These are phyloP conservation scores for Drosophila ustulata DNA, from an alignment of 2,888 invertebrate genomes.

Conservation along the genomic window DNA sequence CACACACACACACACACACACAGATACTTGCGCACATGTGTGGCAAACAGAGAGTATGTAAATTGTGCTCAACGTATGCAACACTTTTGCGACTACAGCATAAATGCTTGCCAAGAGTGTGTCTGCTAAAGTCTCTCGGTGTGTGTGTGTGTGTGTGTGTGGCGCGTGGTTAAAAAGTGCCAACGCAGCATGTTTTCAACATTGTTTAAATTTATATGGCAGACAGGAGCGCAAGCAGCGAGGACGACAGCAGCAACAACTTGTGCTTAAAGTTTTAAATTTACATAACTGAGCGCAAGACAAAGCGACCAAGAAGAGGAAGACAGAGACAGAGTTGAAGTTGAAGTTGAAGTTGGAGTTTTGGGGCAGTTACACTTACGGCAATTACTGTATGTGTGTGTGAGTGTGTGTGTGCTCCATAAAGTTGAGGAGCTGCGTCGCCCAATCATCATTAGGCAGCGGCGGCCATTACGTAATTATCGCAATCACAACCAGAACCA, in stretches of 20 bases:
- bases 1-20: slow-evolving; percentile 46
- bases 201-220: slow-evolving; percentile 78
- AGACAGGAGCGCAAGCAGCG: slow-evolving; percentile 26
- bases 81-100: slow-evolving; percentile 74
- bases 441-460: slow-evolving; percentile 73
- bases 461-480: slow-evolving; percentile 78
- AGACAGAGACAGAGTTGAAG: neutral
- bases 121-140: slow-evolving; percentile 27
- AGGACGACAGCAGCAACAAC: slow-evolving; percentile 35
- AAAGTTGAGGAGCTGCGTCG: slow-evolving; percentile 53
- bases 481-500: slow-evolving; percentile 68
- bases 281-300: slow-evolving; percentile 68
- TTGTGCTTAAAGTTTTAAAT: slow-evolving; percentile 78
- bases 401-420: slow-evolving; percentile 51
- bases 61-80: slow-evolving; percentile 72
- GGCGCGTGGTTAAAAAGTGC: slow-evolving; percentile 78
- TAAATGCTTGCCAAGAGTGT: slow-evolving; percentile 58
- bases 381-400: slow-evolving; percentile 56
- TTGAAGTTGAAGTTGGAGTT: slow-evolving; percentile 6
- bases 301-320: slow-evolving; percentile 1
- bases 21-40: slow-evolving; percentile 13
- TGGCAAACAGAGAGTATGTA: slow-evolving; percentile 55
- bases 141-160: slow-evolving; percentile 31
- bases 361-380: slow-evolving; percentile 52
- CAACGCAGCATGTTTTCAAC: slow-evolving; percentile 80